Evolutionary conservation across 1,140 invertebrate species (phyloP), one percentile per base, ranked within the genome.

Genomic region (Onthophagus taurus): DNA sequence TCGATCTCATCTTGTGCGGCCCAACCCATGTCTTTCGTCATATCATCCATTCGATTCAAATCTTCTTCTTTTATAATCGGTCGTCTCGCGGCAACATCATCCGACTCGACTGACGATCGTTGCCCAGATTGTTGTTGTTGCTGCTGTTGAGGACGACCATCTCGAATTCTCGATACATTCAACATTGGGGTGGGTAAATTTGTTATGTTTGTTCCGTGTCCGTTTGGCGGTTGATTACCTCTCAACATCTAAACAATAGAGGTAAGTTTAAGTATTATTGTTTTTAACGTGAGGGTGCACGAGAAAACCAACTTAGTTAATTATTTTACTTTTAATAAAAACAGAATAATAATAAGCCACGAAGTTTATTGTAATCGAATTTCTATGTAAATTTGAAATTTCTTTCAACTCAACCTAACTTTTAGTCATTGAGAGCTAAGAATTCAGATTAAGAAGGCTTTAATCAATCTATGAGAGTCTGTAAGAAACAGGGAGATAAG

Each of bases 41-140:
- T 85, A 58, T 94, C 86, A 67, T 93, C 90, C 75, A 95, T 85
- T 44, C 84, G 81, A 54, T 83, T 87, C 42, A 96, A 74, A 65
- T 93, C 89, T 62, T 93, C 89, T 57, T 93, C 88, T 46, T 86
- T 85, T 33, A 96, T 89, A 34, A 96, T 94, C 23, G 89, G 87
- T 35, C 86, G 70, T 58, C 64, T 73, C 53, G 61, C 72, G 62
- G 61, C 72, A 61, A 64, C 69, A 56, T 73, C 71, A 53, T 69
- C 71, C 31, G 61, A 62, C 34, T 67, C 61, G 26, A 66, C 64
- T 29, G 17, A 21, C 3, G 63, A 63, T 45, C 65, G 65, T 19
- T 41, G 38, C 12, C n/a, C n/a, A 4, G 36, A 8, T 17, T 4
- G 42, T 16, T 49, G 55, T 24, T 50, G 53, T 41, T 48, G n/a